phyloP scores from a whole-genome alignment of 2,888 invertebrate species.

The Gnatocerus cornutus region DNA sequence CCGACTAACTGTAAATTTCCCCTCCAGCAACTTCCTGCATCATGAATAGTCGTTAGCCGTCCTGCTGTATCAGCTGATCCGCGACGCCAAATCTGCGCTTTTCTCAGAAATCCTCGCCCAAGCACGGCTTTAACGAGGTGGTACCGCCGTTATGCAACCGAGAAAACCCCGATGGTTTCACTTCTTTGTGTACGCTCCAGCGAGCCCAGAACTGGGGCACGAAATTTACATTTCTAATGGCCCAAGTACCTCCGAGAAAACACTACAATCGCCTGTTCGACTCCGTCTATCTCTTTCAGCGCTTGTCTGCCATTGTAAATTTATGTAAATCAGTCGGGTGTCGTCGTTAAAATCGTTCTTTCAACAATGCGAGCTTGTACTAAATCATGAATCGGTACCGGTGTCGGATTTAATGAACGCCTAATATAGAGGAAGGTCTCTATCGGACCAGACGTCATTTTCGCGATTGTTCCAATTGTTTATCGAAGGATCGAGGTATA shows the following conservation, averaged over 20 bases:
- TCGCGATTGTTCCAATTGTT: conserved; percentile 57
- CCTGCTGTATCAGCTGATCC: conserved; percentile 50
- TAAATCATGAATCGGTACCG: conserved; percentile 41
- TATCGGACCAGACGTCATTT: conserved; percentile 53
- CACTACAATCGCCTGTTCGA: conserved; percentile 35
- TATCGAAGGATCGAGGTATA: conserved; percentile 45
- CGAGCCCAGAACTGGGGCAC: conserved; percentile 54
- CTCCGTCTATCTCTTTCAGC: conserved; percentile 21
- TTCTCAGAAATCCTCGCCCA: conserved; percentile 4
- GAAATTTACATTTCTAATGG: conserved; percentile 57
- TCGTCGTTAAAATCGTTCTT: conserved; percentile 55
- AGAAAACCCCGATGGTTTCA: conserved; percentile 26
- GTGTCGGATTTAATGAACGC: conserved; percentile 48
- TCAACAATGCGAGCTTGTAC: conserved; percentile 39
- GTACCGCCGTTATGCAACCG: conserved; percentile 9
- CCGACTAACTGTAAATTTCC: conserved; percentile 59
- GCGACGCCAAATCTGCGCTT: conserved; percentile 12
- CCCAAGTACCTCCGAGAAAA: conserved; percentile 46
- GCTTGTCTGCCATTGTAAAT: conserved; percentile 49
- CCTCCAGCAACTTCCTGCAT: conserved; percentile 54
- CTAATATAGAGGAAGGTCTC: conserved; percentile 53
- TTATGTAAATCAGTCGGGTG: conserved; percentile 57
- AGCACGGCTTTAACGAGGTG: conserved; percentile 1
- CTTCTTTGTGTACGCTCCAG: conserved; percentile 37
- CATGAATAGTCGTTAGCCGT: conserved; percentile 40